Evolutionary conservation across 1,140 invertebrate genomes (phyloP).

Genomic region (Amyelois transitella): DNA sequence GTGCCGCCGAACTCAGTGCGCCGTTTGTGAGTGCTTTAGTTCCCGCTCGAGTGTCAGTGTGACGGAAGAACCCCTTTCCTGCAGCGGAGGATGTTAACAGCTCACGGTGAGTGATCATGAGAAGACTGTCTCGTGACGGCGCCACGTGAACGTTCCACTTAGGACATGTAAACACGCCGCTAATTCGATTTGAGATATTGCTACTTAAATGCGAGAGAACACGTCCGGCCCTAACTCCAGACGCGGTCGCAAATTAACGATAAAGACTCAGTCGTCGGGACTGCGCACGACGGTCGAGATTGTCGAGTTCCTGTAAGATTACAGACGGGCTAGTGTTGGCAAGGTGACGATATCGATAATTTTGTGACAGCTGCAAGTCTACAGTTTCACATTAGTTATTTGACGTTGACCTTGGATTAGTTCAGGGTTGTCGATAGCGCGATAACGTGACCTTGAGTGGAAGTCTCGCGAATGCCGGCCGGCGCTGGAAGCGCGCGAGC

Average conservation of each 20-base stretch:
- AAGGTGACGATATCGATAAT: slow-evolving; percentile 31
- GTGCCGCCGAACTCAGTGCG: slow-evolving; percentile 68
- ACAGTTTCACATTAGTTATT: slow-evolving; percentile 9
- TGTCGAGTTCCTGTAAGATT: slow-evolving; percentile 63
- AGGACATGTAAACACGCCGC: slow-evolving; percentile 69
- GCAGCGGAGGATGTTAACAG: slow-evolving; percentile 71
- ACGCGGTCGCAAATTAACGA: slow-evolving; percentile 48
- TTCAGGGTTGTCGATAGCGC: slow-evolving; percentile 58
- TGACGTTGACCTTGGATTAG: slow-evolving; percentile 33
- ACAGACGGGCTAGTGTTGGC: slow-evolving; percentile 36
- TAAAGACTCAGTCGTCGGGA: slow-evolving; percentile 32
- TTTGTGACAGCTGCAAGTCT: neutral
- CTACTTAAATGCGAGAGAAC: slow-evolving; percentile 45
- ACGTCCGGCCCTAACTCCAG: slow-evolving; percentile 28
- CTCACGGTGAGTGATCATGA: slow-evolving; percentile 62
- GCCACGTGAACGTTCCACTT: slow-evolving; percentile 71
- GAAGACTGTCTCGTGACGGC: slow-evolving; percentile 49
- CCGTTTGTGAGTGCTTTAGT: slow-evolving; percentile 70
- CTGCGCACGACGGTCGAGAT: slow-evolving; percentile 47
- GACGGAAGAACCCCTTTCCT: slow-evolving; percentile 51
- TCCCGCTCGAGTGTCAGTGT: slow-evolving; percentile 69
- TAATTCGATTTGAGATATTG: slow-evolving; percentile 65
- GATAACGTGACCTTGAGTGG: slow-evolving; percentile 69
- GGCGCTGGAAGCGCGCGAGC: slow-evolving; percentile 50
- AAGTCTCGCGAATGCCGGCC: slow-evolving; percentile 61